phyloP scores from a whole-genome alignment of 1,140 invertebrate species.

The Cheumatopsyche charites region DNA sequence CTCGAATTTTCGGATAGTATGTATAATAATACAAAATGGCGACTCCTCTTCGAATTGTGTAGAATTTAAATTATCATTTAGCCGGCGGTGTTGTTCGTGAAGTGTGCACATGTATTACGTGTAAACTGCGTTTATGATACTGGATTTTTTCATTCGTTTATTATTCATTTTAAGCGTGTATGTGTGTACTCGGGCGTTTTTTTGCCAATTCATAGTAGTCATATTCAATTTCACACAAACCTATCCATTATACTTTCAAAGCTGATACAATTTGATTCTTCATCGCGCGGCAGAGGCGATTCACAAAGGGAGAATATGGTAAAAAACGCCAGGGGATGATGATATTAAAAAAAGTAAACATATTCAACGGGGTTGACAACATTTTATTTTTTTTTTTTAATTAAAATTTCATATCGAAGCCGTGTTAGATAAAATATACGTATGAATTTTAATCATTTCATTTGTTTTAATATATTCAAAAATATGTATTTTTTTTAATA shows the following conservation, averaged over 20 bases:
- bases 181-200: conserved; percentile 30
- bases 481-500: no score
- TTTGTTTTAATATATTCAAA: no score
- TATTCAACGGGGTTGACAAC: conserved; percentile 28
- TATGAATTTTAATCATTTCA: no score
- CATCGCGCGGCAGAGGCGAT: conserved; percentile 35
- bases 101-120: background rate
- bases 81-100: background rate
- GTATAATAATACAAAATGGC: conserved; percentile 31
- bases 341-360: conserved; percentile 46
- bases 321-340: conserved; percentile 45
- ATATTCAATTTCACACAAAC: conserved; percentile 48
- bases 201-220: conserved; percentile 47
- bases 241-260: conserved; percentile 48
- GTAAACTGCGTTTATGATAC: background rate
- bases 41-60: conserved; percentile 17
- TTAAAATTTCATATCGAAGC: no score
- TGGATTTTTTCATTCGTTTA: no score
- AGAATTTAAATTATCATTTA: conserved; percentile 45
- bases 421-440: no score
- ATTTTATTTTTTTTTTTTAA: background rate
- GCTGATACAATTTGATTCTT: conserved; percentile 49
- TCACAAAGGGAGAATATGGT: conserved; percentile 43
- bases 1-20: background rate
- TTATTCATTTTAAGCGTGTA: background rate